Evolutionary conservation across 2,888 invertebrate species (phyloP).

Genomic region (Diploptera punctata): DNA sequence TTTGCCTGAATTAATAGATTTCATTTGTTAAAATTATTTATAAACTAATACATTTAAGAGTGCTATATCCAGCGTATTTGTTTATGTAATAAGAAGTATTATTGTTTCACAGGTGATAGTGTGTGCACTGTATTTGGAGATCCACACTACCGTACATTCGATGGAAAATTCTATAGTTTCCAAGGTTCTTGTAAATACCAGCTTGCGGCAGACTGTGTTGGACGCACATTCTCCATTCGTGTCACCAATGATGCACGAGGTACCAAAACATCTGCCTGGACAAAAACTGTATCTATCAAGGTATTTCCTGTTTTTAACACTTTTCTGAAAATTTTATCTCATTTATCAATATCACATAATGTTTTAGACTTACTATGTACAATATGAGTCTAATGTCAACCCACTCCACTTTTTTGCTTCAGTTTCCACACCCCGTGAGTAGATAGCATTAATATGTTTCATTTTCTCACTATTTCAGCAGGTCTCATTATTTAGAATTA

Average conservation of each 20-base stretch:
- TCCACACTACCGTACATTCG: slow-evolving; percentile 94
- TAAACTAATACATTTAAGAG: not conserved
- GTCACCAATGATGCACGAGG: slow-evolving; percentile 88
- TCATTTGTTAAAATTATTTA: not conserved
- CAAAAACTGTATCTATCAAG: slow-evolving; percentile 84
- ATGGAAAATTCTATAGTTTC: slow-evolving; percentile 92
- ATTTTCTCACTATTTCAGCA: too few species aligned
- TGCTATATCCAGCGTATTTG: not conserved
- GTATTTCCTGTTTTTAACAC: slow-evolving; percentile 50
- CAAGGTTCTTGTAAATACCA: slow-evolving; percentile 94
- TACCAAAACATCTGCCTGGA: slow-evolving; percentile 87
- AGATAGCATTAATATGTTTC: too few species aligned
- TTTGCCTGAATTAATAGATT: too few species aligned
- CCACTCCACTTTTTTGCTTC: too few species aligned
- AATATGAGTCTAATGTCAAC: too few species aligned
- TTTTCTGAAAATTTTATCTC: too few species aligned
- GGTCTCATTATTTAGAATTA: too few species aligned
- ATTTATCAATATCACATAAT: too few species aligned
- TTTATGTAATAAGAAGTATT: not conserved
- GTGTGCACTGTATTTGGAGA: slow-evolving; percentile 95
- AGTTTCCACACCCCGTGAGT: too few species aligned
- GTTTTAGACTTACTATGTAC: too few species aligned
- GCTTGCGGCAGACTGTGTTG: slow-evolving; percentile 81
- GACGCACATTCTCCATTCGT: slow-evolving; percentile 82
- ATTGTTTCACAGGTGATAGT: slow-evolving; percentile 69